phyloP scores from a whole-genome alignment of 2,888 invertebrate genomes.

The Linnaemya tessellans region DNA sequence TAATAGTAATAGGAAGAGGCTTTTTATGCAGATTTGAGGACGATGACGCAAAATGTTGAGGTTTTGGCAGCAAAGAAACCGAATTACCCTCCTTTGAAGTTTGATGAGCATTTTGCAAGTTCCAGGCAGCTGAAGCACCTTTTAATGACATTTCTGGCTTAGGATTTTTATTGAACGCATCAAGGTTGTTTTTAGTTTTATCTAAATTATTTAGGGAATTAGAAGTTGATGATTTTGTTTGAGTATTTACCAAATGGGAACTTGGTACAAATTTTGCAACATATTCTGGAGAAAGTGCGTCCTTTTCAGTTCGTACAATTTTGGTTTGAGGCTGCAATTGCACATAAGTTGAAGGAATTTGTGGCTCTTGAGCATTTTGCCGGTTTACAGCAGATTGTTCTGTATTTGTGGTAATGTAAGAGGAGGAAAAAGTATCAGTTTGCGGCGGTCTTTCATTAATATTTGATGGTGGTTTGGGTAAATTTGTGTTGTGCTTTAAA shows the following conservation, averaged over 20 bases:
- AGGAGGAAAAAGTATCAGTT: neutral
- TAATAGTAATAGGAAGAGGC: neutral
- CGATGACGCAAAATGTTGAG: neutral
- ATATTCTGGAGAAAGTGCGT: neutral
- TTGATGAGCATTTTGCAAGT: neutral
- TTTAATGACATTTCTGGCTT: neutral
- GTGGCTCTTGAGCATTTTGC: neutral
- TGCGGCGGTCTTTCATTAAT: neutral
- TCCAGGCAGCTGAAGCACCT: neutral
- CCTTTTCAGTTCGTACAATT: neutral
- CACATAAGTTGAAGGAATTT: neutral
- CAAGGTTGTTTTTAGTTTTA: neutral
- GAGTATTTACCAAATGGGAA: neutral
- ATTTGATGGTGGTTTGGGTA: neutral
- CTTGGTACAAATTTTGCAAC: neutral
- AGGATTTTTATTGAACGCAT: neutral
- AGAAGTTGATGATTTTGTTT: neutral
- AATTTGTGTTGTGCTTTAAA: neutral
- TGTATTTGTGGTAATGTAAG: neutral
- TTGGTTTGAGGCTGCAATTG: conserved; percentile 7
- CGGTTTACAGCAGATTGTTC: neutral
- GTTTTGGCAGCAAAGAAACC: neutral
- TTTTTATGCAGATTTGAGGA: neutral
- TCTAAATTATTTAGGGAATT: neutral
- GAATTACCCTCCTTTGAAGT: neutral